Base-by-base conservation (phyloP, 2,797 vertebrate genomes). In the Balearica regulorum region DNA sequence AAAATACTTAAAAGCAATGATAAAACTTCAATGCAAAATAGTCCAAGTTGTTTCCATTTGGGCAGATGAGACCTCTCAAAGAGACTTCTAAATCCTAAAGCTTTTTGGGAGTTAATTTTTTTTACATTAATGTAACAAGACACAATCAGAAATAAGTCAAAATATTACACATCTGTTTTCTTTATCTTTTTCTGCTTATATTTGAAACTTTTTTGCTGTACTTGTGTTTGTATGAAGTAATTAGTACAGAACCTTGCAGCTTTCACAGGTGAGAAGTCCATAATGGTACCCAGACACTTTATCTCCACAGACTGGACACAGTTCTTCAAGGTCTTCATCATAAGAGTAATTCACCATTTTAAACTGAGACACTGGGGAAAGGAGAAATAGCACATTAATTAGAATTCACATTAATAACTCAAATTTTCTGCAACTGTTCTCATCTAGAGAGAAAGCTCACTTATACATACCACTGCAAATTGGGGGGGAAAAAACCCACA, bases 261-360 rank as follows among this genome's bases (percentile, higher is more conserved):
- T 99, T 98, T 99, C 99, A 94, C 99, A 99, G 98, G 99, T 99
- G 97, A 99, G 98, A 54, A 99, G 99, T 95, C 99, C 99, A 51
- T 99, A 99, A 97, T 99, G 99, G 97, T 99, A 99, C 41, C 99
- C 99, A 78, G 99, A 99, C 91, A 99, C 99, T 98, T 99, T 99
- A 98, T 99, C 99, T 97, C 99, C 99, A 87, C 99, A 99, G 92
- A 99, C 99, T 11, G 99, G 99, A 97, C 99, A 99, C 96, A 99
- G 98, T 96, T 99, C 99, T 97, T 99, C 99, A 91, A 99, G 97
- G 95, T 99, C 99, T 98, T 99, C 99, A 96, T 99, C 99, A 12
- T 99, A 99, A 68, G 99, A 99, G 97, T 99, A 99, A 98, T 99
- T 99, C 99, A 99, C 99, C 99, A 99, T 99, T 98, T 99, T 99